phyloP scores from a whole-genome alignment of 2,888 invertebrate species.

The Watsonalla cultraria region DNA sequence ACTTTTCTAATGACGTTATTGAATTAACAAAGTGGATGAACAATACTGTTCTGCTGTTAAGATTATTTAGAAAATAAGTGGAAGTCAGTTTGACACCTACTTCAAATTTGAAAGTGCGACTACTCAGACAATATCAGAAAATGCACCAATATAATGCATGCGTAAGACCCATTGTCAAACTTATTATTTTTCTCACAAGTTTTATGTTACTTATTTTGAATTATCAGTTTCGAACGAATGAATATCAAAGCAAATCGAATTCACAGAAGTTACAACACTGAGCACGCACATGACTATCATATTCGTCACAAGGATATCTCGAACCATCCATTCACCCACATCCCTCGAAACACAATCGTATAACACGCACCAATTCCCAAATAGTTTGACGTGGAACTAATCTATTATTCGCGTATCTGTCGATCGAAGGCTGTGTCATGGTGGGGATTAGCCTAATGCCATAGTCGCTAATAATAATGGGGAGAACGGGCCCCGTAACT shows the following conservation, averaged over 20 bases:
- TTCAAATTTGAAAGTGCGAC: too few species aligned
- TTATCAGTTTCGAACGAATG: too few species aligned
- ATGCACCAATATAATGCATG: too few species aligned
- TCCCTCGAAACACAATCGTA: conserved; percentile 4
- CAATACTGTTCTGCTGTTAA: too few species aligned
- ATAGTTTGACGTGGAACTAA: conserved; percentile 5
- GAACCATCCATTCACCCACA: conserved; percentile 1
- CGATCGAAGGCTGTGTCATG: conserved; percentile 14
- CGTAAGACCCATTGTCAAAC: too few species aligned
- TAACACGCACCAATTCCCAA: conserved; percentile 1
- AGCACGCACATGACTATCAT: not conserved
- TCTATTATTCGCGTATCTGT: conserved; percentile 14
- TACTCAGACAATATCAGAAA: too few species aligned
- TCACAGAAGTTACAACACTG: not conserved
- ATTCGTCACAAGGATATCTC: not conserved
- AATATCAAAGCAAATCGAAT: not conserved
- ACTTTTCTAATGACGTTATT: too few species aligned
- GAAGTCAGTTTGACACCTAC: too few species aligned
- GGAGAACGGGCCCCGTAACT: not conserved
- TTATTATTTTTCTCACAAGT: too few species aligned
- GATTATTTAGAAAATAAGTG: too few species aligned
- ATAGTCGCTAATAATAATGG: conserved; percentile 8
- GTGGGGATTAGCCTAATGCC: conserved; percentile 13
- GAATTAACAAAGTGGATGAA: too few species aligned
- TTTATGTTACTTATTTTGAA: too few species aligned